Percentiles rank a stretch among this genome's conserved stretches.
phyloP scores from a whole-genome alignment of 2,888 invertebrate genomes.

The Leptinotarsa haldemani region DNA sequence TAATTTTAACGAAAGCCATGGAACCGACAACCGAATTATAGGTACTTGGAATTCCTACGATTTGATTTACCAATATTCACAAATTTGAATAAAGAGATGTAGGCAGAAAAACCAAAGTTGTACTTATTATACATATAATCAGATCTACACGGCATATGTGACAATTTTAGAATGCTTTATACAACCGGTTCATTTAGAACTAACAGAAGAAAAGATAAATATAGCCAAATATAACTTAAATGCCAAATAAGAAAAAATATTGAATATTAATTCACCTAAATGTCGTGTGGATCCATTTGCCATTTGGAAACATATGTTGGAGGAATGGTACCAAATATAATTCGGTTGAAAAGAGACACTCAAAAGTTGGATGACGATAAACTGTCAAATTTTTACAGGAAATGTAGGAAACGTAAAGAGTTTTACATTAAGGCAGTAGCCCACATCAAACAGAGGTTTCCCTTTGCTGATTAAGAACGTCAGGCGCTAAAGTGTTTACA shows the following conservation, averaged over 20 bases:
- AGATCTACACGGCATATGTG: too few relatives aligned
- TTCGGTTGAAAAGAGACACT: conserved; percentile 30
- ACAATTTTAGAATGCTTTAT: not conserved
- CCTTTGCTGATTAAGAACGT: conserved; percentile 10
- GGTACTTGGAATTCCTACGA: too few relatives aligned
- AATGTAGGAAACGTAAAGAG: too few relatives aligned
- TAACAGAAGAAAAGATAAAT: not conserved
- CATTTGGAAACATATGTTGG: not conserved
- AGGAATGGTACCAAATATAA: not conserved
- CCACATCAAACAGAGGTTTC: conserved; percentile 19
- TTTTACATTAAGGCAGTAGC: not conserved
- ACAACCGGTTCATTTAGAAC: conserved; percentile 20
- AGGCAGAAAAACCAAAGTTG: too few relatives aligned
- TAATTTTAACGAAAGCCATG: conserved; percentile 13
- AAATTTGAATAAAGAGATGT: too few relatives aligned
- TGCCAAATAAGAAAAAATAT: conserved; percentile 22
- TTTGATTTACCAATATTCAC: too few relatives aligned
- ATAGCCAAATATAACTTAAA: conserved; percentile 14
- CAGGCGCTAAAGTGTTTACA: conserved; percentile 31
- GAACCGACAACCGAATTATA: conserved; percentile 21
- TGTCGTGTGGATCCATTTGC: conserved; percentile 18
- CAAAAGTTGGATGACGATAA: conserved; percentile 21
- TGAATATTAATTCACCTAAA: conserved; percentile 10
- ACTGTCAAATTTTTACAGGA: too few relatives aligned
- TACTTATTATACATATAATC: too few relatives aligned